A percentile compares a stretch with the other conserved stretches of the same genome.
phyloP scores from a whole-genome alignment of 2,113 vertebrate species.

The Sinosuthora webbiana region DNA sequence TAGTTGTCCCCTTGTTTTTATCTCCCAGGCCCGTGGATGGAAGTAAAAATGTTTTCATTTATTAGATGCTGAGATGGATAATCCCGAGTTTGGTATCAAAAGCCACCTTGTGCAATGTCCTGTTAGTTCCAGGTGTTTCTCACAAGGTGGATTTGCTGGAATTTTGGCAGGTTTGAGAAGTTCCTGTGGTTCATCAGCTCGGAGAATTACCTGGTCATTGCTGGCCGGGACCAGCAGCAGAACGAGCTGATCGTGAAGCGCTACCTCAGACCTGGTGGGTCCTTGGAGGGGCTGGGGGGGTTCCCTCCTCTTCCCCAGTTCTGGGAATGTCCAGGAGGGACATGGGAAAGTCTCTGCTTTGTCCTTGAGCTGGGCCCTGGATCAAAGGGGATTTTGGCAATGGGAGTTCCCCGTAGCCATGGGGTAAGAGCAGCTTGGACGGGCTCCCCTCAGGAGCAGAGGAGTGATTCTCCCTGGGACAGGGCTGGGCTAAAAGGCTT shows the following conservation, averaged over 20 bases:
- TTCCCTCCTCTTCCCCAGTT: neutral
- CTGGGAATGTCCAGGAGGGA: neutral
- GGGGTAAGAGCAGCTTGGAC: neutral
- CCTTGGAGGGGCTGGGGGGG: accelerated
- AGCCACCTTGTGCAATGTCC: neutral
- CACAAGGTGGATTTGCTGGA: neutral
- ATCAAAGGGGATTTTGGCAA: neutral
- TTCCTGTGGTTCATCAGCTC: conserved; percentile 99
- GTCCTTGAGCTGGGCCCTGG: neutral
- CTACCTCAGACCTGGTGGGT: conserved; percentile 85
- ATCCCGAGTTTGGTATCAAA: neutral
- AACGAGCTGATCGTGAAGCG: conserved; percentile 98
- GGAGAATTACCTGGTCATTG: conserved; percentile 95
- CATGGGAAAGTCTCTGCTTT: neutral
- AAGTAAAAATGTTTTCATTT: neutral
- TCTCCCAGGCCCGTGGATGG: neutral
- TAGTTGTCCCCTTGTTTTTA: neutral
- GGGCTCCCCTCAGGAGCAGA: neutral
- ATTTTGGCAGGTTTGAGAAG: conserved; percentile 94
- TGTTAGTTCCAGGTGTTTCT: neutral
- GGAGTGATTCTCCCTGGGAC: neutral
- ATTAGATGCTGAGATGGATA: neutral
- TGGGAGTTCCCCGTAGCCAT: neutral
- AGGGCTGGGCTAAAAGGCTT: neutral
- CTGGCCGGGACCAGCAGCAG: conserved; percentile 96